Percentiles rank a stretch among this genome's conserved stretches.
Conservation (phyloP, 2,797 vertebrate genomes). For the Gobio occitaniae region DNA sequence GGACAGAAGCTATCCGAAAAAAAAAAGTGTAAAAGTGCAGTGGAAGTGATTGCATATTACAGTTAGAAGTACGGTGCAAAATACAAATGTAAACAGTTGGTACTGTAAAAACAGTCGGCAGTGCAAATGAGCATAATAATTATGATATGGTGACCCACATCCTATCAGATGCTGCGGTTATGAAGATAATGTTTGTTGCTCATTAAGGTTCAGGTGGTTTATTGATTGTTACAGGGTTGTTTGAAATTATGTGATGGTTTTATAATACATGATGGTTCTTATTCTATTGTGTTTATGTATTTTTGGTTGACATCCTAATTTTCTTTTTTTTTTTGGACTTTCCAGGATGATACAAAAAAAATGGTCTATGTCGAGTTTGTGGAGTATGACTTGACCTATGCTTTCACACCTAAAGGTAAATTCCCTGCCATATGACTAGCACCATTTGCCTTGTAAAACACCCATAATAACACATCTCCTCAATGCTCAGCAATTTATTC, state of each 20-base stretch:
- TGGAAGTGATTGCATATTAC: too few species aligned
- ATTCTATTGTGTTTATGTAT: neutral
- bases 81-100: too few species aligned
- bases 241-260: neutral
- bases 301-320: neutral
- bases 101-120: too few species aligned
- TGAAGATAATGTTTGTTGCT: neutral
- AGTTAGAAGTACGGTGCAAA: too few species aligned
- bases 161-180: neutral
- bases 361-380: conserved; percentile 61
- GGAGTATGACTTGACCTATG: conserved; percentile 63
- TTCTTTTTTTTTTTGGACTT: conserved; percentile 4
- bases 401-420: conserved; percentile 64
- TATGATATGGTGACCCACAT: neutral
- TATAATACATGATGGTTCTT: neutral
- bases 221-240: neutral
- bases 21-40: too few species aligned
- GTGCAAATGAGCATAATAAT: too few species aligned
- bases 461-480: neutral
- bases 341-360: conserved; percentile 64
- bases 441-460: neutral
- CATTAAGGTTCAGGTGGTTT: neutral
- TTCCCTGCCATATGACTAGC: neutral
- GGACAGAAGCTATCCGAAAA: too few species aligned
- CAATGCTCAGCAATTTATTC: neutral